These are phyloP conservation scores for Callocephalon fimbriatum DNA, from an alignment of 2,113 vertebrate genomes.

Conservation along the genomic window DNA sequence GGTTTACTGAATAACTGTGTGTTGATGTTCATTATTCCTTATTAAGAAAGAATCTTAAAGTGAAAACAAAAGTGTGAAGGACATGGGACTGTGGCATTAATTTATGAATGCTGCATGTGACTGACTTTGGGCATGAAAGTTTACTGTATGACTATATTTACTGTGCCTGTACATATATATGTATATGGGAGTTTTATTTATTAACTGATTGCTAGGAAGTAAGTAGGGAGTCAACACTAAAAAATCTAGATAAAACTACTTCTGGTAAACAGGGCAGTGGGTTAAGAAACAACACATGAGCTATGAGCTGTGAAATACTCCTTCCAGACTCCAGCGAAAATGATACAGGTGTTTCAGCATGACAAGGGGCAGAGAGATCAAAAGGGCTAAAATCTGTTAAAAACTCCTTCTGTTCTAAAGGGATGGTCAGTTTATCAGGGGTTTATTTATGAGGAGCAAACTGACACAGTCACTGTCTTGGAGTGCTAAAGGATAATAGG, in stretches of 20 bases:
- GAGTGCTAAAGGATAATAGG: background rate
- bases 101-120: background rate
- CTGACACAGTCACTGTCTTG: background rate
- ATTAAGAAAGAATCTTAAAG: slow-evolving; percentile 71
- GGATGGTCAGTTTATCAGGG: background rate
- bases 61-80: slow-evolving; percentile 68
- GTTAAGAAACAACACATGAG: background rate
- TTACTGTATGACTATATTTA: background rate
- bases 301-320: background rate
- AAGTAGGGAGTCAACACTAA: background rate
- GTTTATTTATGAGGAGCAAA: background rate
- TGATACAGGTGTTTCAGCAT: background rate
- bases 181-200: background rate
- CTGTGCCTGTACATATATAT: accelerated
- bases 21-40: slow-evolving; percentile 77
- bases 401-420: background rate
- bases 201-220: background rate
- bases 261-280: background rate
- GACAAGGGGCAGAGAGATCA: background rate
- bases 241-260: background rate
- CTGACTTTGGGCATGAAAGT: background rate
- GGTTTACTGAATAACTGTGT: slow-evolving; percentile 79
- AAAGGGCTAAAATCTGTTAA: background rate
- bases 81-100: background rate
- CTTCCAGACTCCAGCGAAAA: background rate